These are phyloP conservation scores for Drosophila rufa DNA, from an alignment of 1,140 invertebrate species.

Conservation along the genomic window DNA sequence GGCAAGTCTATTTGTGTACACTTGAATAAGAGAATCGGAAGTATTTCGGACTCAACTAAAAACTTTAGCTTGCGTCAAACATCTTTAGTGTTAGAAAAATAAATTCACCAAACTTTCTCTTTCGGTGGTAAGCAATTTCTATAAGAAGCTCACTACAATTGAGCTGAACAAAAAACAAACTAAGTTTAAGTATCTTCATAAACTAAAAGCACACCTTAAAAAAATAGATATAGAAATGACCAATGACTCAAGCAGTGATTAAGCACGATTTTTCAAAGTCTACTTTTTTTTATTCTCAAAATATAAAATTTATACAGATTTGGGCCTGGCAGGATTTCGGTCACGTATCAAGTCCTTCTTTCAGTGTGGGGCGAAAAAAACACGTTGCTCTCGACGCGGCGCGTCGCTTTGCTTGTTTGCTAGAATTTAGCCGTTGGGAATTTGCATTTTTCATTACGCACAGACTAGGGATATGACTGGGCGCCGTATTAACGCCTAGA, in stretches of 20 bases:
- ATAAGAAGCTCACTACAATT: no score
- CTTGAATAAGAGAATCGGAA: slow-evolving; percentile 4
- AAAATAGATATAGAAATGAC: not conserved
- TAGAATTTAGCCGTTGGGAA: slow-evolving; percentile 81
- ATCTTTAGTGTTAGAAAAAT: not conserved
- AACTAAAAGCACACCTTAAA: no score
- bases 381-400: slow-evolving; percentile 63
- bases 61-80: not conserved
- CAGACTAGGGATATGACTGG: slow-evolving; percentile 35
- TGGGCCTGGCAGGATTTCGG: not conserved
- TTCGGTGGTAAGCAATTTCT: no score
- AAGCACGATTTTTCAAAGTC: no score
- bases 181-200: no score
- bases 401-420: slow-evolving; percentile 82
- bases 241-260: no score
- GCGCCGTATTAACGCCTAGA: slow-evolving; percentile 82
- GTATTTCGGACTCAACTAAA: not conserved
- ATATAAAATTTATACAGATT: no score
- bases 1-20: slow-evolving; percentile 55
- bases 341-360: not conserved
- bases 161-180: no score
- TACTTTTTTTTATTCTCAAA: no score
- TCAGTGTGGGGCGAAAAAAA: slow-evolving; percentile 47
- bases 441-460: slow-evolving; percentile 84
- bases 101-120: not conserved